A percentile compares a stretch with the other conserved stretches of the same genome.
These are phyloP conservation scores for Acanthaster planci DNA, from an alignment of 35 echinoderm and acorn worm species.

Conservation along the genomic window DNA sequence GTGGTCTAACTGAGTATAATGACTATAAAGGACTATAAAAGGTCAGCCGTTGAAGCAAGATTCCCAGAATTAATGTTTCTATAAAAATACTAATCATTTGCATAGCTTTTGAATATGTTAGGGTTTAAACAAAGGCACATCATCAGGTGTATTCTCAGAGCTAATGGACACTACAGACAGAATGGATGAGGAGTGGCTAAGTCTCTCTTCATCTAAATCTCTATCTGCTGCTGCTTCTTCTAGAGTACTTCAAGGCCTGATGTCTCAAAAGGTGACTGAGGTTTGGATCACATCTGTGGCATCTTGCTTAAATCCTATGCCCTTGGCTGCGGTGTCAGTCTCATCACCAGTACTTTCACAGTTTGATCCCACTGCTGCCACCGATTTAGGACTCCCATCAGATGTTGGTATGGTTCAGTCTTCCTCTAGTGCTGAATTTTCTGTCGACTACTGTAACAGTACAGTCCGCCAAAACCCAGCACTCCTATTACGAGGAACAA, in stretches of 20 bases:
- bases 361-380: background rate
- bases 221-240: background rate
- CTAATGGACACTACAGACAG: background rate
- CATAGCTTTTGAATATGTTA: background rate
- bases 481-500: slow-evolving; percentile 65
- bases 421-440: background rate
- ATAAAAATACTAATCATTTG: background rate
- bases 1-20: too few species aligned
- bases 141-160: background rate
- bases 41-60: too few species aligned
- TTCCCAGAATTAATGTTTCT: too few species aligned
- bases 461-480: slow-evolving; percentile 70
- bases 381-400: background rate
- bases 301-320: background rate
- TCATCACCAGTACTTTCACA: background rate
- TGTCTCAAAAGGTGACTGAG: too few species aligned
- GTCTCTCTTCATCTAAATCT: slow-evolving; percentile 19
- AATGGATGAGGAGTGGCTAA: background rate
- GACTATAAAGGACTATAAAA: too few species aligned
- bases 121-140: background rate
- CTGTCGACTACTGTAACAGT: too few species aligned
- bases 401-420: background rate
- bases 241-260: too few species aligned
- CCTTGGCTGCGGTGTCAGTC: background rate
- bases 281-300: background rate